Evolutionary conservation across 2,888 invertebrate species (phyloP).

Genomic region (Nesidiocoris tenuis): DNA sequence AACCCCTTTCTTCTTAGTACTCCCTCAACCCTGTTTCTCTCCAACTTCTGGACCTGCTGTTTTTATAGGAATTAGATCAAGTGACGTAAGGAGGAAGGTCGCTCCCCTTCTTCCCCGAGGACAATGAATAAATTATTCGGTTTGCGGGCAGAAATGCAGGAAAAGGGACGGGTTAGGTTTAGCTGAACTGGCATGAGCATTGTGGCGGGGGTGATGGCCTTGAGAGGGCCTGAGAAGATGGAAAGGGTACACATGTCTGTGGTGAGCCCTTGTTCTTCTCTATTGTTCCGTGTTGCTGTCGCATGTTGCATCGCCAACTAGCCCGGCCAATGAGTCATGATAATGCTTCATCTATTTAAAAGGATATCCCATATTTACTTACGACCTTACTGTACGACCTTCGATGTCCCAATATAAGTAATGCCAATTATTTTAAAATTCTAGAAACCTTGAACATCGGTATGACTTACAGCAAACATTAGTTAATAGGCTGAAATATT

Average conservation of each 20-base stretch:
- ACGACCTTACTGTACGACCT: too few species aligned
- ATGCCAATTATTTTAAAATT: too few species aligned
- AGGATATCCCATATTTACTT: too few species aligned
- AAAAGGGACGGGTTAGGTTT: too few species aligned
- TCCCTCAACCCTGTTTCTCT: constrained; percentile 7
- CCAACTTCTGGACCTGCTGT: constrained; percentile 16
- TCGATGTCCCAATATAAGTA: too few species aligned
- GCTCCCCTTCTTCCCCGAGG: constrained; percentile 16
- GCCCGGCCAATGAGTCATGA: neutral
- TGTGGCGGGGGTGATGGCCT: constrained; percentile 1
- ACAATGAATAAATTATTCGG: constrained; percentile 40
- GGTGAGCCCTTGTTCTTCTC: constrained; percentile 7
- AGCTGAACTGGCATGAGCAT: too few species aligned
- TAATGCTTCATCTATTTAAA: too few species aligned
- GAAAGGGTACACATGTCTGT: neutral
- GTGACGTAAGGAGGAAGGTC: constrained; percentile 18
- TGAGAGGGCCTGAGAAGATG: neutral
- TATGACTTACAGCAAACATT: too few species aligned
- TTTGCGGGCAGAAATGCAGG: constrained; percentile 8
- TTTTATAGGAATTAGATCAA: constrained; percentile 42
- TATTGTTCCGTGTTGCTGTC: neutral
- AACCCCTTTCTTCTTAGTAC: constrained; percentile 1
- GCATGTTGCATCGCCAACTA: neutral
- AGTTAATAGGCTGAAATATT: too few species aligned
- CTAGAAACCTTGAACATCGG: too few species aligned